Conservation (phyloP, 2,888 invertebrate species). For the Bembecia ichneumoniformis region DNA sequence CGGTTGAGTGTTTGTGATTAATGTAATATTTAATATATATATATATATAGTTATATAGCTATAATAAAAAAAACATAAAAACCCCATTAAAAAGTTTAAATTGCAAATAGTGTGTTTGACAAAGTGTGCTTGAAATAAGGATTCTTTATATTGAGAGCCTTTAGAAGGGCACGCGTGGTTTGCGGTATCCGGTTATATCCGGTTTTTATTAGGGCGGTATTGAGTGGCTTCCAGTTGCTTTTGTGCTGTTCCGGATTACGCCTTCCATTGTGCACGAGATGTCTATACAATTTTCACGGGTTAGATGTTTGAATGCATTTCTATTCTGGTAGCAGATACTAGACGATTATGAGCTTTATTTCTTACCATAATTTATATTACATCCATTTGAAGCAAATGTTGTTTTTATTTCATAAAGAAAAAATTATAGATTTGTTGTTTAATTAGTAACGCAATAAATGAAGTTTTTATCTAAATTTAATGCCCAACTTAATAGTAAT, state of each 20-base stretch:
- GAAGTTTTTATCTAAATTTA: no score
- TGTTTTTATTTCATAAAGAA: no score
- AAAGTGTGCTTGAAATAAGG: slow-evolving; percentile 32
- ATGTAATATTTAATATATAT: no score
- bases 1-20: no score
- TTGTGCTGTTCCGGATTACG: slow-evolving; percentile 46
- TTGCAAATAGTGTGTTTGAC: slow-evolving; percentile 28
- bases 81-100: slow-evolving; percentile 29
- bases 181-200: slow-evolving; percentile 46
- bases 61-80: not conserved
- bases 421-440: no score
- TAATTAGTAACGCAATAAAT: no score
- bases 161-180: slow-evolving; percentile 28
- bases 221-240: slow-evolving; percentile 57
- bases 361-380: no score
- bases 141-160: slow-evolving; percentile 30
- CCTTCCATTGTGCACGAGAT: slow-evolving; percentile 40
- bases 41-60: no score
- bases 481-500: no score
- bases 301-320: not conserved
- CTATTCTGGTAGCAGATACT: not conserved
- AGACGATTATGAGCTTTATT: no score
- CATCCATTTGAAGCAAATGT: no score
- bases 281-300: slow-evolving; percentile 17
- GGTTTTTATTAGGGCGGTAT: slow-evolving; percentile 62